Conservation (phyloP, 2,888 invertebrate species). For the Tetragonisca angustula region DNA sequence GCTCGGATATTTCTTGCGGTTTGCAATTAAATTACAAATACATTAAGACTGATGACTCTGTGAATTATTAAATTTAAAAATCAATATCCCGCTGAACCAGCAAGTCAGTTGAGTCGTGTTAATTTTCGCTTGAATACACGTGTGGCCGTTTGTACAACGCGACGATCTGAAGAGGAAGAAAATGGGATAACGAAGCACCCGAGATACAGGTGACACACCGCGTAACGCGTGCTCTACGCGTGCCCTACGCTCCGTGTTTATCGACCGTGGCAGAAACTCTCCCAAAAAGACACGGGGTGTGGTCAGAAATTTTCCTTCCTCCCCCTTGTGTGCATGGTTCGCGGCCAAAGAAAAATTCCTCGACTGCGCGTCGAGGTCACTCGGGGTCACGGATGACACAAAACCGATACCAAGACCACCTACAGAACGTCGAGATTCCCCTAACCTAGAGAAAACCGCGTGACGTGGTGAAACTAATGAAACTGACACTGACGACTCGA, state of each 20-base stretch:
- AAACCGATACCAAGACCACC: slow-evolving; percentile 28
- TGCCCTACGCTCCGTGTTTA: slow-evolving; percentile 57
- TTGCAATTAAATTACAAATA: too few species aligned
- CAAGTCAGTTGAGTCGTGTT: not conserved
- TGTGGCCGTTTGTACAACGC: not conserved
- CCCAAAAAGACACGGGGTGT: slow-evolving; percentile 65
- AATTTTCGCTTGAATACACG: not conserved
- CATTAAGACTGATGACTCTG: too few species aligned
- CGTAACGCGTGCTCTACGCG: slow-evolving; percentile 55
- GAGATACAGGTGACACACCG: slow-evolving; percentile 38
- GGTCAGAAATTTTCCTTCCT: slow-evolving; percentile 60
- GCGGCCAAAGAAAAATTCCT: slow-evolving; percentile 27
- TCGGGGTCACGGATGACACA: slow-evolving; percentile 50
- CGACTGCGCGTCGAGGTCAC: slow-evolving; percentile 48
- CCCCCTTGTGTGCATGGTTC: not conserved
- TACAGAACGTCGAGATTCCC: slow-evolving; percentile 6
- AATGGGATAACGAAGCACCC: not conserved
- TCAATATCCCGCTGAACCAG: not conserved
- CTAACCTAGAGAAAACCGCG: slow-evolving; percentile 22
- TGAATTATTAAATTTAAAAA: not conserved
- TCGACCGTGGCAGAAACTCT: slow-evolving; percentile 62
- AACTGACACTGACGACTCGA: not conserved
- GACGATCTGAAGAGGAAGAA: not conserved
- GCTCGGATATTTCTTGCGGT: too few species aligned
- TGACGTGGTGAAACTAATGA: not conserved